Conservation (phyloP, 2,113 vertebrate species). For the Ranitomeya variabilis region DNA sequence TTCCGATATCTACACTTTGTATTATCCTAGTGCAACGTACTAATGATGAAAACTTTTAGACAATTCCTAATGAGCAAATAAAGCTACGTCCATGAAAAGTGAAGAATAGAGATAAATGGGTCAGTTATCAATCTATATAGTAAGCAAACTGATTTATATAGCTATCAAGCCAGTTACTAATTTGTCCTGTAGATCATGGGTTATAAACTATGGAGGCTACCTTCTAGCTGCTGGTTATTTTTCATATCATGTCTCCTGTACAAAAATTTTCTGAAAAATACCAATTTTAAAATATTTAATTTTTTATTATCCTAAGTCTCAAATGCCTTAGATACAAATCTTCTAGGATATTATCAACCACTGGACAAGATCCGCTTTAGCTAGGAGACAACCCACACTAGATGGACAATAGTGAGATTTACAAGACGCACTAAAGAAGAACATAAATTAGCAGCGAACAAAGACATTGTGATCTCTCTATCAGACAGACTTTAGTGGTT, state of each 20-base stretch:
- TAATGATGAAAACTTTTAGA: not conserved
- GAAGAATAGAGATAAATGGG: not conserved
- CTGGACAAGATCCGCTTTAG: not conserved
- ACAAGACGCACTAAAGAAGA: constrained; percentile 4
- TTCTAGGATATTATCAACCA: not conserved
- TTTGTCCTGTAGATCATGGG: not conserved
- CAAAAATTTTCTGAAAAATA: not conserved
- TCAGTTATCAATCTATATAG: not conserved
- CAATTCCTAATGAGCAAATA: not conserved
- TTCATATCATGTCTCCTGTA: not conserved
- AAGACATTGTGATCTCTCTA: not conserved
- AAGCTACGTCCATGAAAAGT: not conserved
- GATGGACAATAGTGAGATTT: constrained; percentile 4
- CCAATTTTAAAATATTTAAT: not conserved
- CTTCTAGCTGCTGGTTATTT: not conserved
- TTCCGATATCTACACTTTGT: not conserved
- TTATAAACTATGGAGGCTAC: not conserved
- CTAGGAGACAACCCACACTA: not conserved
- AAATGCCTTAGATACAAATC: not conserved
- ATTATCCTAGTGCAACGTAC: not conserved
- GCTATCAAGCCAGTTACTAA: not conserved
- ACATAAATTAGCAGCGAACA: constrained; percentile 22
- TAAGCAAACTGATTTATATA: not conserved
- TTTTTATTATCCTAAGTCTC: not conserved
- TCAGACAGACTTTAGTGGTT: not conserved